phyloP scores from a whole-genome alignment of 2,113 vertebrate species.

The Vidua chalybeata region DNA sequence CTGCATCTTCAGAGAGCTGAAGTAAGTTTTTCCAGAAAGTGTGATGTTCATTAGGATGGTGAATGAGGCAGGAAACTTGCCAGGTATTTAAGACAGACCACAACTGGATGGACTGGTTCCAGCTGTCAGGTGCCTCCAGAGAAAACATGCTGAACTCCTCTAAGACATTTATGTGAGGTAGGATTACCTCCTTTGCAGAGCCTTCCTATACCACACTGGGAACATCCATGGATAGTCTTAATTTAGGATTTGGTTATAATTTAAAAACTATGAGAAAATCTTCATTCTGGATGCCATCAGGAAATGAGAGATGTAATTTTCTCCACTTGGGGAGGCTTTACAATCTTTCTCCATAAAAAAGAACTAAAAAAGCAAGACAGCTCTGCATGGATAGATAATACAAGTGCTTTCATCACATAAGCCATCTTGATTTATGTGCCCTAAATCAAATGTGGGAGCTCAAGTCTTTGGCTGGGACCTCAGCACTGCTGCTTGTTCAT shows the following conservation, averaged over 20 bases:
- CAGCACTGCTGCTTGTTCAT: not conserved
- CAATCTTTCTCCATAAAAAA: not conserved
- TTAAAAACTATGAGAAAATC: not conserved
- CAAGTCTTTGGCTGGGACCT: not conserved
- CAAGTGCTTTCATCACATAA: not conserved
- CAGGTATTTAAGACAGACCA: not conserved
- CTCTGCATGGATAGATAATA: not conserved
- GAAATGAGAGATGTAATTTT: not conserved
- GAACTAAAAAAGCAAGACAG: not conserved
- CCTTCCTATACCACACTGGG: not conserved
- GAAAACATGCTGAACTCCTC: not conserved
- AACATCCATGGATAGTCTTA: not conserved
- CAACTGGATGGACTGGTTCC: not conserved
- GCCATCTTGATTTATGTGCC: not conserved
- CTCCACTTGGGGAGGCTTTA: not conserved
- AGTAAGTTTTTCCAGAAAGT: constrained; percentile 2
- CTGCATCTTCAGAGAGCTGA: constrained; percentile 14
- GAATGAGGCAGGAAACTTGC: not conserved
- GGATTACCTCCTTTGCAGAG: not conserved
- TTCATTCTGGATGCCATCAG: not conserved
- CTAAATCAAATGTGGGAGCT: not conserved
- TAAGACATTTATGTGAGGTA: not conserved
- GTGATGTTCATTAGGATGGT: not conserved
- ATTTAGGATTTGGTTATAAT: not conserved
- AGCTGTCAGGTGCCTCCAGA: not conserved